Conservation (phyloP, 2,888 invertebrate genomes). For the Hirudinaria manillensis region DNA sequence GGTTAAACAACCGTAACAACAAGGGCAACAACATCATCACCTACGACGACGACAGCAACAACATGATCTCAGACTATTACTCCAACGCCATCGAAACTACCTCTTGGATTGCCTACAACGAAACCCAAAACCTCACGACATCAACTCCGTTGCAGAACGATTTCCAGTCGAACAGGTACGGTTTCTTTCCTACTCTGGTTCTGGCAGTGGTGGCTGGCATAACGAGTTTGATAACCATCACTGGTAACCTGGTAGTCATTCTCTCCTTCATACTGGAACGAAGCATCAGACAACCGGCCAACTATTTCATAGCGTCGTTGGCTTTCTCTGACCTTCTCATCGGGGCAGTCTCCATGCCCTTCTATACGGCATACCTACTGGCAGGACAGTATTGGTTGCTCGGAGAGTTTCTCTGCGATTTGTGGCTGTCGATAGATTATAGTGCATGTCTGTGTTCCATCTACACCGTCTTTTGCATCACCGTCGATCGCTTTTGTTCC, state of each 20-base stretch:
- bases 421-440: constrained; percentile 97
- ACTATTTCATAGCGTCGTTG: constrained; percentile 88
- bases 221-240: constrained; percentile 83
- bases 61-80: too few species aligned
- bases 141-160: not conserved
- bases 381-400: constrained; percentile 88
- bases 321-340: constrained; percentile 95
- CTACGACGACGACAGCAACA: too few species aligned
- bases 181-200: constrained; percentile 73
- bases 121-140: too few species aligned
- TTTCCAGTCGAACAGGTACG: constrained; percentile 58
- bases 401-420: constrained; percentile 87
- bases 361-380: constrained; percentile 93
- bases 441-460: constrained; percentile 91
- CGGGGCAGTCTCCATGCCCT: constrained; percentile 65
- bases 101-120: too few species aligned
- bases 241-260: constrained; percentile 87
- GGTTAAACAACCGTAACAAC: too few species aligned
- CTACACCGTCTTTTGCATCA: constrained; percentile 97
- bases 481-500: constrained; percentile 95
- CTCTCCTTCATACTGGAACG: constrained; percentile 89
- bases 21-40: too few species aligned
- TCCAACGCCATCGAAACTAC: too few species aligned
- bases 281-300: constrained; percentile 85
- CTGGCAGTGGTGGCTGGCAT: constrained; percentile 79